These are phyloP conservation scores for Epinephelus coioides DNA, from an alignment of 2,797 vertebrate genomes.

Conservation along the genomic window DNA sequence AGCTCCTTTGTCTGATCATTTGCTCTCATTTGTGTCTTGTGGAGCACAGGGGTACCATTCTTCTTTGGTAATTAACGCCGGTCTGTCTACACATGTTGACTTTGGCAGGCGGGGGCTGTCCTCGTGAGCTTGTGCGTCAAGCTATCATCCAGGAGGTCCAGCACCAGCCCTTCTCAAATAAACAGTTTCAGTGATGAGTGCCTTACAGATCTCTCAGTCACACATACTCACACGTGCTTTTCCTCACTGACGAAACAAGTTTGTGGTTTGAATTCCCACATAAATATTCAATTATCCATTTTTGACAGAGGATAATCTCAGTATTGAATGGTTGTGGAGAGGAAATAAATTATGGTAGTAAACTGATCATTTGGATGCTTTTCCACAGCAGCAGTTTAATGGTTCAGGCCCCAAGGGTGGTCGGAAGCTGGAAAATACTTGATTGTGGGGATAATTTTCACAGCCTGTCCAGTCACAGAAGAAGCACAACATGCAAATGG, in stretches of 20 bases:
- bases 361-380: conserved; percentile 3
- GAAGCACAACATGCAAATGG: background rate
- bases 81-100: conserved; percentile 79
- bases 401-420: background rate
- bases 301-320: conserved; percentile 13
- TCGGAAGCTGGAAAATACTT: conserved; percentile 18
- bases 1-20: conserved; percentile 63
- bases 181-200: conserved; percentile 58
- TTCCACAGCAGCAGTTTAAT: conserved; percentile 18
- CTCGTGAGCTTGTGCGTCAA: conserved; percentile 84
- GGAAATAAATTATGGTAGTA: conserved; percentile 31
- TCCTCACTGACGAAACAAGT: conserved; percentile 13
- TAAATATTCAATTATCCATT: background rate
- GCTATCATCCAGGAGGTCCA: conserved; percentile 71
- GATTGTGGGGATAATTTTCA: conserved; percentile 9
- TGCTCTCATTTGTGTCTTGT: conserved; percentile 61
- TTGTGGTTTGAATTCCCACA: conserved; percentile 4
- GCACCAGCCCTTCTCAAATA: conserved; percentile 66
- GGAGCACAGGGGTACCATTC: conserved; percentile 74
- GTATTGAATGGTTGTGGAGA: background rate
- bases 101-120: conserved; percentile 74
- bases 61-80: conserved; percentile 73
- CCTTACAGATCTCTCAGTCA: conserved; percentile 18
- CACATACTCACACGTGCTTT: conserved; percentile 15
- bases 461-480: conserved; percentile 12